These are phyloP conservation scores for Osmerus eperlanus DNA, from an alignment of 2,113 vertebrate species.

Conservation along the genomic window DNA sequence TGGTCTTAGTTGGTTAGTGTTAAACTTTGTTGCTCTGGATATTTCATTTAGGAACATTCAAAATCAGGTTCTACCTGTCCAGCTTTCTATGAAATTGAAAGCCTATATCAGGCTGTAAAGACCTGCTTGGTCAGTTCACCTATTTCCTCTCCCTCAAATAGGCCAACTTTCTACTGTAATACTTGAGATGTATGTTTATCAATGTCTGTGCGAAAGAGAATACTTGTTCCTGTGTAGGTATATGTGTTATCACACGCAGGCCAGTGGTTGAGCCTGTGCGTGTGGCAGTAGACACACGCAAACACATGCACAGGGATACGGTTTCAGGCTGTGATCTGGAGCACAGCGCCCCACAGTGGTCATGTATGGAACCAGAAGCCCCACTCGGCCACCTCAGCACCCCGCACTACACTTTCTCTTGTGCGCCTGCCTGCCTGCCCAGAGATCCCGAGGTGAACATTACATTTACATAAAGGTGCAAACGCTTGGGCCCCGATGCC, in stretches of 20 bases:
- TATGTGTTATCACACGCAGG: not conserved
- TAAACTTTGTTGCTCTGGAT: no score
- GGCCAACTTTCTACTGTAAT: not conserved
- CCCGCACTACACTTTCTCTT: slow-evolving; percentile 48
- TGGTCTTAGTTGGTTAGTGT: no score
- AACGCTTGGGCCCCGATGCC: slow-evolving; percentile 66
- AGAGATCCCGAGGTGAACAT: slow-evolving; percentile 73
- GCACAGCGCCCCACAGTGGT: slow-evolving; percentile 89
- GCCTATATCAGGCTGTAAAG: not conserved
- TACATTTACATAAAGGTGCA: slow-evolving; percentile 70
- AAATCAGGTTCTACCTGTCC: no score
- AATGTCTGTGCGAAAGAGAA: slow-evolving; percentile 13
- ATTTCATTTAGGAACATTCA: no score
- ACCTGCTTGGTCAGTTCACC: not conserved
- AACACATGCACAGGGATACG: no score
- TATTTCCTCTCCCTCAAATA: slow-evolving; percentile 1
- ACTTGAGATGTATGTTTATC: slow-evolving; percentile 10
- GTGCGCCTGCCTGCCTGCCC: slow-evolving; percentile 48
- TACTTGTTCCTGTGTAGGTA: slow-evolving; percentile 2
- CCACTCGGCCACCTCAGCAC: slow-evolving; percentile 11
- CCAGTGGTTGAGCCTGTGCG: slow-evolving; percentile 3
- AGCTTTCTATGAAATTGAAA: no score
- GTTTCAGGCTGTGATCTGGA: slow-evolving; percentile 70
- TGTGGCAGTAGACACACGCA: not conserved
- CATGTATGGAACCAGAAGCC: not conserved